phyloP scores from a whole-genome alignment of 2,797 vertebrate species.

The Muraenolepis orangiensis region DNA sequence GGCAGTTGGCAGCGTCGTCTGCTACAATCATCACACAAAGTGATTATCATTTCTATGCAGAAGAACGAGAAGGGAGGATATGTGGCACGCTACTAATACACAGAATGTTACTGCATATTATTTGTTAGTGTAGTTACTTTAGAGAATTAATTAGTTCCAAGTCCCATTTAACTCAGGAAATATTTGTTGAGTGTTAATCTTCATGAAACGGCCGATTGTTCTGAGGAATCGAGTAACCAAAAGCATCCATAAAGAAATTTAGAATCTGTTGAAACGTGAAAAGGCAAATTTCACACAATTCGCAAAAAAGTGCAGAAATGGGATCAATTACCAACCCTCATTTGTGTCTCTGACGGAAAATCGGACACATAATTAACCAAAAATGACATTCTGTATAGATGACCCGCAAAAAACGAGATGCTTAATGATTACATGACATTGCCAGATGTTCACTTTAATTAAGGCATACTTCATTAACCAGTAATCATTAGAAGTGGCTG shows the following conservation, averaged over 20 bases:
- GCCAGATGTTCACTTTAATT: constrained; percentile 9
- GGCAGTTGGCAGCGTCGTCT: too few species aligned
- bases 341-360: not conserved
- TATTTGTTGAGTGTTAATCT: not conserved
- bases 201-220: too few species aligned
- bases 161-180: not conserved
- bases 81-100: not conserved
- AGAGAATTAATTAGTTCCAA: not conserved
- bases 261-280: too few species aligned
- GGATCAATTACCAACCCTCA: not conserved
- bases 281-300: too few species aligned
- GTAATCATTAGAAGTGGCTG: not conserved
- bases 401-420: not conserved
- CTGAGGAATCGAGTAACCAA: too few species aligned
- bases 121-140: not conserved
- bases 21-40: too few species aligned
- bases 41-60: not conserved
- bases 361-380: not conserved
- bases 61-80: not conserved
- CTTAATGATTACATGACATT: constrained; percentile 1
- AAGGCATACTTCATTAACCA: not conserved
- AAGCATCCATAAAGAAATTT: too few species aligned
- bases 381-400: not conserved
- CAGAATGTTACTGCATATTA: not conserved
- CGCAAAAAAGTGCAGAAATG: not conserved